Base-by-base conservation (phyloP, 2,797 vertebrate genomes). In the Silurus lanzhouensis region DNA sequence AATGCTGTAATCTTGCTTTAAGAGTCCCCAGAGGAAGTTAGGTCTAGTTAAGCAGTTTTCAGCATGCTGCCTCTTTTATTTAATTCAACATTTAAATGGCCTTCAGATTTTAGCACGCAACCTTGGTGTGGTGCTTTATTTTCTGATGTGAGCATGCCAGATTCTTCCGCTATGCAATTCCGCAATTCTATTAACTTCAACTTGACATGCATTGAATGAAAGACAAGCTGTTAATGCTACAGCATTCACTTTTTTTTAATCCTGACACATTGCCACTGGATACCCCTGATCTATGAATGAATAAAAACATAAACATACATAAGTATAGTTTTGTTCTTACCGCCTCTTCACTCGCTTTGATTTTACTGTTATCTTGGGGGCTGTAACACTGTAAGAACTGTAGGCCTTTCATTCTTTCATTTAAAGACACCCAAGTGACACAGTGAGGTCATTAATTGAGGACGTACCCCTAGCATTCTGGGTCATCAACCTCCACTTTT, bases 321-420 rank as follows among this genome's bases (percentile, higher is more conserved):
- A 60, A 68, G 64, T 83, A 61, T 63, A 75, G 79, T 84, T 57
- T 57, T 52, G 5, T 64, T 44, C 44, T 79, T 84, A 27, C 38
- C 27, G 67, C 38, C 60, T 58, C 48, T 57, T 70, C 17, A 63
- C 48, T 57, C 20, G 20, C 17, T 46, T 82, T 0, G 48, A 70
- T 84, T 84, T 87, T 67, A 88, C 58, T 48, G 77, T 60, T 38
- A 83, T 58, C 78, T 6, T 74, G 86, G 87, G 89, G 87, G 76
- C 85, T 48, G 80, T 88, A 87, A 90, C 79, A 44, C 68, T 44
- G 48, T 52, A 10, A 83, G 80, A 83, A 86, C 76, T 87, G 76
- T 85, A 74, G 83, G 63, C 60, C 82, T 84, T 84, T 87, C 58
- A 71, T 79, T 85, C 22, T 67, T 9, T 72, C 22, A 58, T 87